Base-by-base conservation (phyloP, 2,888 invertebrate species). In the Andrena haemorrhoa region DNA sequence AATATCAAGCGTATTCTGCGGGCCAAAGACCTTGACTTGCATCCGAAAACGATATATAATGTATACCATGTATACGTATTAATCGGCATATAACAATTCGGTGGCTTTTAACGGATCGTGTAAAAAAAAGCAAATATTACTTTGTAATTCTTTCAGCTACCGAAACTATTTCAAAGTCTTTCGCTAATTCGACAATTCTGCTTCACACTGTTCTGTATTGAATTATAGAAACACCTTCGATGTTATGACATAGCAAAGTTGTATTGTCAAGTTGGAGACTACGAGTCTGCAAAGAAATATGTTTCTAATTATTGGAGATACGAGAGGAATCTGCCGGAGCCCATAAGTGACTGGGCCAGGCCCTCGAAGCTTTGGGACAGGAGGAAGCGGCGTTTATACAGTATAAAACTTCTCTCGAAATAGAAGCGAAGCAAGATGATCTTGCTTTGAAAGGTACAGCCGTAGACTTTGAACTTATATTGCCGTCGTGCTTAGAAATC, bases 181-280 rank as follows among this genome's bases (percentile, higher is more conserved):
- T 26, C 26, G 10, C 4, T 26, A 26, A 56, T 56, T 26, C 12
- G 1, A 12, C 16, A n/a, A 49, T 71, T 56, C n/a, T 51, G 4
- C 26, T 33, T 16, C 23, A 33, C 5, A n/a, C 41, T 7, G 16
- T 64, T 20, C 53, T 85, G 88, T 88, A 20, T 70, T 20, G 47
- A 81, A 86, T 88, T 95, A 41, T 94, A 97, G 97, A 95, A 96
- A 92, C 96, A 96, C 90, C 92, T 96, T 60, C 96, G 97, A 91
- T 97, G 97, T 82, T 97, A 96, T 93, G 96, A 97, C 69, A 96
- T 98, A 91, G 98, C 98, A 8, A 97, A 97, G 89, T 94, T 98
- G 75, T 98, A 98, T 94, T 97, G 95, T 92, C 97, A 97, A 94
- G 96, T 98, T 75, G 96, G 96, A 68, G 98, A 98, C 90, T 98